A percentile compares a stretch with the other conserved stretches of the same genome.
phyloP scores from a whole-genome alignment of 1,140 invertebrate genomes.

The Phenacoccus solenopsis region DNA sequence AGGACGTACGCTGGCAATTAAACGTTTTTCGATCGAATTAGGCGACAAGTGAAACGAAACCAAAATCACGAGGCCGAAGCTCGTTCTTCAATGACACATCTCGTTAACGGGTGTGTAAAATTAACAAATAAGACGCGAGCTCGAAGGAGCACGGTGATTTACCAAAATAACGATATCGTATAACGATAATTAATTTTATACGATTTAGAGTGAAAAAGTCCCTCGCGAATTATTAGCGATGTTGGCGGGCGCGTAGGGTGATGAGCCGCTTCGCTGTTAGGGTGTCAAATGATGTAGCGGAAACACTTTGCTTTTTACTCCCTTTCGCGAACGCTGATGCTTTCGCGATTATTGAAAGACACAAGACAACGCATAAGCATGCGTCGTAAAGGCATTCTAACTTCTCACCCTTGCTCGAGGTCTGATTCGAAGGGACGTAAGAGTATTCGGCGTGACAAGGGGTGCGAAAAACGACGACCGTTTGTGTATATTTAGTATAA shows the following conservation, averaged over 20 bases:
- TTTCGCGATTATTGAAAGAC: not conserved
- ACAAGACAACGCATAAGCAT: not conserved
- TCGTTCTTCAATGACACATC: not conserved
- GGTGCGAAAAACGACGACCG: too few relatives aligned
- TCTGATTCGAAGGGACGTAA: too few relatives aligned
- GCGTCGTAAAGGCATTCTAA: not conserved
- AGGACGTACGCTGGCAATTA: not conserved
- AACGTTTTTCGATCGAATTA: not conserved
- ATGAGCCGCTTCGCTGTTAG: not conserved
- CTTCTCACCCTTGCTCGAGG: not conserved
- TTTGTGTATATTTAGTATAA: too few relatives aligned
- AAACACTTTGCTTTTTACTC: not conserved
- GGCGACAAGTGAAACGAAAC: too few relatives aligned
- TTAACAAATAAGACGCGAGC: not conserved
- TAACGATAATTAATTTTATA: not conserved
- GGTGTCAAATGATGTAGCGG: slow-evolving; percentile 1
- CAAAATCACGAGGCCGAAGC: too few relatives aligned
- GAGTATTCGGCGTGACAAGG: too few relatives aligned
- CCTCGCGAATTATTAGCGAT: not conserved
- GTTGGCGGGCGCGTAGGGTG: not conserved
- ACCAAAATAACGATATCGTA: not conserved
- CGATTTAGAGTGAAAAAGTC: not conserved
- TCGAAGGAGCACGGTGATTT: not conserved
- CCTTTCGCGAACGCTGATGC: not conserved
- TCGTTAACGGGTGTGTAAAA: not conserved